Evolutionary conservation across 2,113 vertebrate genomes (phyloP).

Genomic region (Loxodonta africana): DNA sequence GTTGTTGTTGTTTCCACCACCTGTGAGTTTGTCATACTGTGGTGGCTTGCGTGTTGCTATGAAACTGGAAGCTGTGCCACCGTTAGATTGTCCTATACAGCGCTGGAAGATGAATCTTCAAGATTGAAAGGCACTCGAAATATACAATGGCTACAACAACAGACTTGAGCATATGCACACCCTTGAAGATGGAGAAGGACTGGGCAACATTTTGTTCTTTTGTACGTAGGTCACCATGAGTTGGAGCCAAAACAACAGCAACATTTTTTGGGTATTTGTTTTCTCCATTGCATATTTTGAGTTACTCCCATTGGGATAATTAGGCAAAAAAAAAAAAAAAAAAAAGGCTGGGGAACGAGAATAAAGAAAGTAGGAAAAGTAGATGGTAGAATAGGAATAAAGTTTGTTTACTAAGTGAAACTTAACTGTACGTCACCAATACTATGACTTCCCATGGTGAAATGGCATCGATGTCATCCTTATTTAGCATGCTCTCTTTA

Average conservation of each 20-base stretch:
- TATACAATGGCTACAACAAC: too few relatives aligned
- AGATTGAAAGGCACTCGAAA: too few relatives aligned
- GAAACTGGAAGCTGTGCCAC: too few relatives aligned
- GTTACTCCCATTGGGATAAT: background rate
- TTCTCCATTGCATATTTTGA: background rate
- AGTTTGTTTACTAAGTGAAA: background rate
- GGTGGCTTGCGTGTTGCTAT: too few relatives aligned
- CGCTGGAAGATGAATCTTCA: too few relatives aligned
- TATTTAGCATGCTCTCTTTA: background rate
- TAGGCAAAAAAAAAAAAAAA: background rate
- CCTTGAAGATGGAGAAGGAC: too few relatives aligned
- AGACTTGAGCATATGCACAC: too few relatives aligned
- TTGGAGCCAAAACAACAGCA: too few relatives aligned
- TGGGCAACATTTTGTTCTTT: too few relatives aligned
- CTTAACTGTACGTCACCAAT: background rate
- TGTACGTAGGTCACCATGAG: too few relatives aligned
- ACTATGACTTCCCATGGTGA: background rate
- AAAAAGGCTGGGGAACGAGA: background rate
- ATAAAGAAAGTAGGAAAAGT: background rate
- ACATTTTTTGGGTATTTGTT: background rate
- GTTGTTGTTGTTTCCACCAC: background rate
- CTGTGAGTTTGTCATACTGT: too few relatives aligned
- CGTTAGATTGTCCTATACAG: too few relatives aligned
- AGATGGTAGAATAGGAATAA: background rate
- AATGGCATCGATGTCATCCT: background rate